A percentile compares a stretch with the other conserved stretches of the same genome.
Evolutionary conservation across 2,888 invertebrate species (phyloP).

Genomic region (Scaptomyza polygonia): DNA sequence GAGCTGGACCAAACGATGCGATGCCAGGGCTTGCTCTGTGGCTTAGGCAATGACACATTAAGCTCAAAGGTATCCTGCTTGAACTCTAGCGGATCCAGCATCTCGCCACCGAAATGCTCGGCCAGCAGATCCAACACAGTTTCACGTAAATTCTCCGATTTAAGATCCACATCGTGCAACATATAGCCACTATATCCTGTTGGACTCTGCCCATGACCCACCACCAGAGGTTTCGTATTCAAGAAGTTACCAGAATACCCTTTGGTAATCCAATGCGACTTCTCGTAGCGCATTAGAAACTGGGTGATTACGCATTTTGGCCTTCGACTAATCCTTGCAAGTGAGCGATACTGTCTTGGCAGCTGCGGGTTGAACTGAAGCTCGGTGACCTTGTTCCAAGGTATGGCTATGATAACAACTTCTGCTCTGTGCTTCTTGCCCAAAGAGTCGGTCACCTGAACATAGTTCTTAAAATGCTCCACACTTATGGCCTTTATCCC

Average conservation of each 20-base stretch:
- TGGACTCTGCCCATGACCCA: conserved; percentile 67
- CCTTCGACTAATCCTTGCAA: not conserved
- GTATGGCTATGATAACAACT: conserved; percentile 80
- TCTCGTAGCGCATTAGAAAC: conserved; percentile 72
- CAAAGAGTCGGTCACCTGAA: conserved; percentile 65
- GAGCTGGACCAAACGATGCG: conserved; percentile 83
- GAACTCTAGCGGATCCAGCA: conserved; percentile 69
- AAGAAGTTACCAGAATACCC: conserved; percentile 79
- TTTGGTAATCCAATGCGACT: conserved; percentile 72
- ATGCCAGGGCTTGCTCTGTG: conserved; percentile 79
- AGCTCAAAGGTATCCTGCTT: conserved; percentile 66
- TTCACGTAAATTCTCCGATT: conserved; percentile 44
- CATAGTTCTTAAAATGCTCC: conserved; percentile 74
- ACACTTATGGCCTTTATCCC: conserved; percentile 58
- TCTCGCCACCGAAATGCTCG: conserved; percentile 73
- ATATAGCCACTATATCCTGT: conserved; percentile 69
- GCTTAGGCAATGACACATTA: conserved; percentile 55
- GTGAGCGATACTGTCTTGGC: conserved; percentile 59
- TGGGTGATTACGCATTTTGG: conserved; percentile 61
- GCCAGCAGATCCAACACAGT: conserved; percentile 68
- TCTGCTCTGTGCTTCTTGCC: conserved; percentile 62
- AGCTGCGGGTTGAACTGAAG: conserved; percentile 75
- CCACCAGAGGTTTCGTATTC: conserved; percentile 65
- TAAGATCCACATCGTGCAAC: conserved; percentile 65
- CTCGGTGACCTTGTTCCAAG: conserved; percentile 72